Evolutionary conservation across 2,113 vertebrate species (phyloP), one percentile per base, ranked within the genome.

Genomic region (Thamnaconus septentrionalis): DNA sequence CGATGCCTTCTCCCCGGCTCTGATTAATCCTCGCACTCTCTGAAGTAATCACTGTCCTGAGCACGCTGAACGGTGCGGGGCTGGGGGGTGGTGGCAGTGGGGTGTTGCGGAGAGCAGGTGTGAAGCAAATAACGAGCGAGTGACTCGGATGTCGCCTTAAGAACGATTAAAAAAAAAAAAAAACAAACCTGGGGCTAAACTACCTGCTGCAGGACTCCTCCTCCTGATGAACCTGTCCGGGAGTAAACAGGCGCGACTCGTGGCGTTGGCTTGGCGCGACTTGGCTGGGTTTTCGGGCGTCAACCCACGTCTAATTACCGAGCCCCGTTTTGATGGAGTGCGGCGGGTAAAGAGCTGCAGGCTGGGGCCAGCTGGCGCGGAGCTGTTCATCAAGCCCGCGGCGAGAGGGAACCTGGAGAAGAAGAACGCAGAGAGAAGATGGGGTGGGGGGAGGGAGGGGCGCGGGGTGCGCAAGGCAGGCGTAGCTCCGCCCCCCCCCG

Each of bases 241-340:
- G 77, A 79, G 77, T 73, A 65, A 78, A 75, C 44, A 76, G 66
- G 53, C 71, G 18, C 18, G 44, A 7, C 44, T 6, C 64, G 80
- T 76, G 82, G 65, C 55, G 9, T 45, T 59, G 58, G 66, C 66
- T 11, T 45, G 66, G 53, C 71, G 18, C 18, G 44, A 7, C 44
- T 6, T 45, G 44, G 44, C 44, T 6, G 7, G 7, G 44, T 45
- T 6, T 31, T 31, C 5, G 5, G 44, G 44, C 7, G 44, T 75
- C 83, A 79, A 80, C 80, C 78, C 73, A 2, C 69, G 83, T 84
- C 82, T 80, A 79, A 85, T 90, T 82, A 84, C 56, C 62, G 66
- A 68, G 41, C 54, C 3, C 3, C 57, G 18, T 43, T 75, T 68
- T 84, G 84, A 84, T 79, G 76, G 78, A 86, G 71, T 79, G 74